Evolutionary conservation across 1,140 invertebrate genomes (phyloP), one percentile per base, ranked within the genome.

Genomic region (Penaeus chinensis): DNA sequence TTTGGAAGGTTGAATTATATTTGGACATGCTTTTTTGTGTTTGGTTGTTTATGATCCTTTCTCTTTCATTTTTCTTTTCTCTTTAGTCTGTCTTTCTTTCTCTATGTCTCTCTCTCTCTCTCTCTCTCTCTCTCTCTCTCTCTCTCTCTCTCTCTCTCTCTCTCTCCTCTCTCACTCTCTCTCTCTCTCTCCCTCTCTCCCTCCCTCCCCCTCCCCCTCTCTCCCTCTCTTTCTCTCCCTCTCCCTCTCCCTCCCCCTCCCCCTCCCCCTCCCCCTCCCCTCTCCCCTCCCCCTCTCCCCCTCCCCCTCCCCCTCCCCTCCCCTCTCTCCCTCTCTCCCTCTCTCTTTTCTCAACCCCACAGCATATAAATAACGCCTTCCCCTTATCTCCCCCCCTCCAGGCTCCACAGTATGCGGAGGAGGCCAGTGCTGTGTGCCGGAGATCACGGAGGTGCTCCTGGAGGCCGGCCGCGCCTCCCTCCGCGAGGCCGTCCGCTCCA

Each of bases 351-450:
- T 32, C 62, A 47, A 37, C 74, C 20, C 42, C n/a, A 3, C 37
- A 54, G 2, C 10, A 54, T 8, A 54, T 54, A 54, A 54, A 13
- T 54, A 54, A 54, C 54, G 10, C 16, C 54, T 54, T 42, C n/a
- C 18, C 11, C 32, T 3, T 2, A 0, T 16, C 3, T 47, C 22
- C 54, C 11, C 74, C n/a, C 54, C 47, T 60, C 5, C 83, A 84
- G 83, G 83, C 27, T 77, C 83, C 24, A 60, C 62, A 19, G 74
- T 84, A 27, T 84, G 83, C 20, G 83, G 83, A 19, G 83, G 83
- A 10, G 82, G 74, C 13, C 69, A 69, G n/a, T 84, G 83, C 65
- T 77, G 71, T 13, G 69, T 84, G 83, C 83, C 83, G 20, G 71
- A 71, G n/a, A 69, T 84, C 22, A 84, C 83, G 60, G 69, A 84